Evolutionary conservation across 2,888 invertebrate species (phyloP).

Genomic region (Cenopis cana): DNA sequence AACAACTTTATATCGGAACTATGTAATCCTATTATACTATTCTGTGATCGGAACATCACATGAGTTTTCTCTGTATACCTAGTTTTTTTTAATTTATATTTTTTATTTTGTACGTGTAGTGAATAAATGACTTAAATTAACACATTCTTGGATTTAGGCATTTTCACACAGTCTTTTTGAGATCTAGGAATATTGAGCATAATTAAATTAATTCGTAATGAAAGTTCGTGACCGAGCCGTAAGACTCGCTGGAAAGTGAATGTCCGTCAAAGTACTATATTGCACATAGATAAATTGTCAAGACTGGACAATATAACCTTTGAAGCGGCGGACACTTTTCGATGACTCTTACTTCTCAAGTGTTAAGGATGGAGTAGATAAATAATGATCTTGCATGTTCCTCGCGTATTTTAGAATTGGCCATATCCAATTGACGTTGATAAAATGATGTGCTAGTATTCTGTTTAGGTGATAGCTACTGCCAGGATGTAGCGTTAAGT

Average conservation of each 20-base stretch:
- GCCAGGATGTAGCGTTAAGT: constrained; percentile 58
- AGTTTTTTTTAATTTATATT: too few relatives aligned
- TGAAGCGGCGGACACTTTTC: constrained; percentile 26
- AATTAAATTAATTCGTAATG: too few relatives aligned
- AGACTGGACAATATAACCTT: constrained; percentile 40
- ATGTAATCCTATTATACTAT: too few relatives aligned
- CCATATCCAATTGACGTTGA: constrained; percentile 58
- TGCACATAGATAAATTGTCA: constrained; percentile 39
- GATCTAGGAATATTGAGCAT: too few relatives aligned
- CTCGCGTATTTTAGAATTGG: constrained; percentile 47
- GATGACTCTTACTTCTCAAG: constrained; percentile 27
- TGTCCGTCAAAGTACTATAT: constrained; percentile 21
- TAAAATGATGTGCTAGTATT: constrained; percentile 50
- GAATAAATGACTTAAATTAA: too few relatives aligned
- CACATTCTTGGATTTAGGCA: too few relatives aligned
- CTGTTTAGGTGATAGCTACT: constrained; percentile 58
- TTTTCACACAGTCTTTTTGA: too few relatives aligned
- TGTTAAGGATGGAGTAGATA: constrained; percentile 24
- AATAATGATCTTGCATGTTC: constrained; percentile 41
- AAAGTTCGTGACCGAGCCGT: background rate
- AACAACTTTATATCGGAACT: too few relatives aligned
- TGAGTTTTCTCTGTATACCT: too few relatives aligned
- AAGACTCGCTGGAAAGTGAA: constrained; percentile 22
- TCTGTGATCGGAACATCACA: too few relatives aligned
- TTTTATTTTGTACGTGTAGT: too few relatives aligned